Conservation (phyloP, 2,113 vertebrate genomes). For the Brachyistius frenatus region DNA sequence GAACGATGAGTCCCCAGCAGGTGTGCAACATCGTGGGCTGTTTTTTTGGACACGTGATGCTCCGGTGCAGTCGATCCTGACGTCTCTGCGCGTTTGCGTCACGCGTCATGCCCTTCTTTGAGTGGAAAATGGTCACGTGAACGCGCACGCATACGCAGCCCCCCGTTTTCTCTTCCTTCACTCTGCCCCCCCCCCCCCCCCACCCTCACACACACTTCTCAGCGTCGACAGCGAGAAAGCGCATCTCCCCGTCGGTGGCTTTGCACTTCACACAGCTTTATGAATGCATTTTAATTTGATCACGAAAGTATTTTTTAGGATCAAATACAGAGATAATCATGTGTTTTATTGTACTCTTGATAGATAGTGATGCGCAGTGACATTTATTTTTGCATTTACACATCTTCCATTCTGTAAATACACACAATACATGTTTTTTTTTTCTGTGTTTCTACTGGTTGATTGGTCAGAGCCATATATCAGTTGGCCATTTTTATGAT, state of each 20-base stretch:
- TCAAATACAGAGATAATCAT: too few relatives aligned
- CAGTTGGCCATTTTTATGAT: too few relatives aligned
- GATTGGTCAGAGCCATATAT: too few relatives aligned
- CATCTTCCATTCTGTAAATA: too few relatives aligned
- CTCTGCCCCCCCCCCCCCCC: neutral
- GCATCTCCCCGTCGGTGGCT: neutral
- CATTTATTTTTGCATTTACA: too few relatives aligned
- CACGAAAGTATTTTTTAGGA: too few relatives aligned
- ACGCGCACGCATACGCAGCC: constrained; percentile 35
- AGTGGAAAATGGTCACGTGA: constrained; percentile 29
- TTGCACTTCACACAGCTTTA: neutral
- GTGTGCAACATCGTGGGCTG: constrained; percentile 43
- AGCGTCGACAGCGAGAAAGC: neutral
- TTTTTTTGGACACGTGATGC: constrained; percentile 58
- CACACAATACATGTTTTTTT: too few relatives aligned
- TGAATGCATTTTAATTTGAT: too few relatives aligned
- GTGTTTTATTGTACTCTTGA: too few relatives aligned
- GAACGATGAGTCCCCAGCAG: constrained; percentile 31
- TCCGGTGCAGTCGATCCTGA: constrained; percentile 47
- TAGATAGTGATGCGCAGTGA: too few relatives aligned
- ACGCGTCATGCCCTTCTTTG: constrained; percentile 13
- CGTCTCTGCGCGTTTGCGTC: constrained; percentile 47
- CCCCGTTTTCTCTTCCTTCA: neutral
- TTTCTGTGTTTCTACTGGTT: too few relatives aligned
- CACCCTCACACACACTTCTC: neutral